Evolutionary conservation across 2,113 vertebrate species (phyloP).

Genomic region (Fregata magnificens): DNA sequence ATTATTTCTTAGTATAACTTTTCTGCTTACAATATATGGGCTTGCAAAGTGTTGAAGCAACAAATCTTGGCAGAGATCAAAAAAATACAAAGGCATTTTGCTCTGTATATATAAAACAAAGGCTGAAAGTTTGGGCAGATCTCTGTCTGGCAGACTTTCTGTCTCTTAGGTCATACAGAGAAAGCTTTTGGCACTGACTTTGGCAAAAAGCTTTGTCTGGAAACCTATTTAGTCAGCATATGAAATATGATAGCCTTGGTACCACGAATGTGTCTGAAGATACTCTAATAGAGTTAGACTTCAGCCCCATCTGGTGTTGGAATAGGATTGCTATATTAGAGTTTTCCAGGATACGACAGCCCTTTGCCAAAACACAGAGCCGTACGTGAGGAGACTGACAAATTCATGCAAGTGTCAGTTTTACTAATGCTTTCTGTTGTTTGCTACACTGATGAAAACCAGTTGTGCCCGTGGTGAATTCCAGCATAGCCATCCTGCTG

Average conservation of each 20-base stretch:
- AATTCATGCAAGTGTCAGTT: background rate
- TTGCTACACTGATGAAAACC: background rate
- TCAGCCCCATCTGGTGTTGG: slow-evolving; percentile 76
- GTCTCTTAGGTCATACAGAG: slow-evolving; percentile 21
- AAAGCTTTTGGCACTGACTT: slow-evolving; percentile 45
- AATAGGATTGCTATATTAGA: background rate
- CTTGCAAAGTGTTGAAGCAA: background rate
- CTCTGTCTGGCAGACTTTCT: background rate
- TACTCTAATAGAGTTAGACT: slow-evolving; percentile 58
- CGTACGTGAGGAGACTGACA: background rate
- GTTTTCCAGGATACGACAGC: background rate
- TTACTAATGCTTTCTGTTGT: background rate
- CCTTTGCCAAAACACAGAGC: background rate
- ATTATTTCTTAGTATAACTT: background rate
- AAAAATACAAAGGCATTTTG: background rate
- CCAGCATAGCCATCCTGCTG: background rate
- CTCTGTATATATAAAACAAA: background rate
- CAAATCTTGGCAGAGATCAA: background rate
- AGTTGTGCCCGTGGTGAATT: background rate
- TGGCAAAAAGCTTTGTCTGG: slow-evolving; percentile 63
- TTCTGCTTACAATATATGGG: background rate
- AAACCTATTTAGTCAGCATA: slow-evolving; percentile 48
- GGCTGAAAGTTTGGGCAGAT: background rate
- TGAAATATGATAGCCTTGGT: slow-evolving; percentile 32
- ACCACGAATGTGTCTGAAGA: background rate